A percentile compares a stretch with the other conserved stretches of the same genome.
Evolutionary conservation across 64 coral and sea anemone species (phyloP).

Genomic region (Montipora foliosa): DNA sequence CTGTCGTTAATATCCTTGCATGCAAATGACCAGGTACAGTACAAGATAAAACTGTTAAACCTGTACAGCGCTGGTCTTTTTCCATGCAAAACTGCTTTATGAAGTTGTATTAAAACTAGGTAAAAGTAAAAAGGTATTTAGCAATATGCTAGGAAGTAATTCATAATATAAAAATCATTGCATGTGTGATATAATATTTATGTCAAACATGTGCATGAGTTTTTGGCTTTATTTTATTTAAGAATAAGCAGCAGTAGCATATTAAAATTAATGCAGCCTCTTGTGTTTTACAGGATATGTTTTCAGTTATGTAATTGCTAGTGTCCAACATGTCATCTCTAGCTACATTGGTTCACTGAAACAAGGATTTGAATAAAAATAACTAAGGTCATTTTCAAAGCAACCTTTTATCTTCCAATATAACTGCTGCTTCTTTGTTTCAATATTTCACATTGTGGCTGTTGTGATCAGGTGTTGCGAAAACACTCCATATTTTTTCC

Average conservation of each 20-base stretch:
- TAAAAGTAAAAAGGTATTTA: background rate
- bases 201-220: slow-evolving; percentile 5
- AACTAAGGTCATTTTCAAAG: background rate
- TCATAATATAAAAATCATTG: background rate
- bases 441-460: background rate
- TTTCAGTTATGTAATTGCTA: background rate
- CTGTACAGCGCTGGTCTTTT: background rate
- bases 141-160: background rate
- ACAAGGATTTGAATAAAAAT: no score
- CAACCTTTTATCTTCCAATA: background rate
- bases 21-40: background rate
- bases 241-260: background rate
- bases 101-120: background rate
- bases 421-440: no score
- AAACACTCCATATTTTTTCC: background rate
- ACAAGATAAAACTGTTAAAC: background rate
- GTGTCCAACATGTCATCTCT: background rate
- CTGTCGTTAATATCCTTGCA: background rate
- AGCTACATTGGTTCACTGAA: no score
- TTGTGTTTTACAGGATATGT: background rate
- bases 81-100: background rate
- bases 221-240: background rate
- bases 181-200: slow-evolving; percentile 55
- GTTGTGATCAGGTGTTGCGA: background rate
- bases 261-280: background rate